Evolutionary conservation across 2,888 invertebrate species (phyloP).

Genomic region (Thymelicus lineola): DNA sequence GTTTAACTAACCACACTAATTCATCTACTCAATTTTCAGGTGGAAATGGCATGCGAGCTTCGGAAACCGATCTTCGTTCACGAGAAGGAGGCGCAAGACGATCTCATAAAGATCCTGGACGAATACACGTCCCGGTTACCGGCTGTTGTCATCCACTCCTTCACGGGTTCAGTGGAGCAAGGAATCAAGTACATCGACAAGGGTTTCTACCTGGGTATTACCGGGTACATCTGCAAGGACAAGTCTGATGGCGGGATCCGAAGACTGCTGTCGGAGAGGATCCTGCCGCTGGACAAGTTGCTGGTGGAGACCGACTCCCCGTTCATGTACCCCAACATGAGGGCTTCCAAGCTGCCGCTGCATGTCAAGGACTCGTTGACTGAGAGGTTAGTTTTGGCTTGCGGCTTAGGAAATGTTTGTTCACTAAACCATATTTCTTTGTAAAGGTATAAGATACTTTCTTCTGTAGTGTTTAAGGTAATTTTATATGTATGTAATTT

Average conservation of each 20-base stretch:
- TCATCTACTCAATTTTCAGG: constrained; percentile 73
- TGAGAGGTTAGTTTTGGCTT: constrained; percentile 86
- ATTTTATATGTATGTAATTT: too few relatives aligned
- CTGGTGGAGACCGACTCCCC: constrained; percentile 97
- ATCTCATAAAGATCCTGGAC: constrained; percentile 90
- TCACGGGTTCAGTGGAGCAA: constrained; percentile 94
- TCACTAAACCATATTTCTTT: too few relatives aligned
- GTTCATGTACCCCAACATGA: constrained; percentile 97
- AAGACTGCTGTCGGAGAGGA: constrained; percentile 91
- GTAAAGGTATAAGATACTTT: too few relatives aligned
- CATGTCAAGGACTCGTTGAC: constrained; percentile 95
- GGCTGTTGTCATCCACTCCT: constrained; percentile 95
- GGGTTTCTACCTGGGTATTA: constrained; percentile 92
- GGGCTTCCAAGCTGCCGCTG: constrained; percentile 95
- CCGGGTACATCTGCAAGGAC: constrained; percentile 95
- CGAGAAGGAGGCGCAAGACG: constrained; percentile 96
- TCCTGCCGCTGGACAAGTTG: constrained; percentile 92
- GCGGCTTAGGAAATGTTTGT: background rate
- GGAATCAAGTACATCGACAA: constrained; percentile 91
- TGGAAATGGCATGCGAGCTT: constrained; percentile 93
- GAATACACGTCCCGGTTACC: constrained; percentile 85
- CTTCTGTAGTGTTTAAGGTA: too few relatives aligned
- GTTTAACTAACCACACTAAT: too few relatives aligned
- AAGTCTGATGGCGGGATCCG: constrained; percentile 96
- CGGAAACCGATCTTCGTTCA: constrained; percentile 95